Base-by-base conservation (phyloP, 64 coral and sea anemone species). In the Platygyra sinensis region DNA sequence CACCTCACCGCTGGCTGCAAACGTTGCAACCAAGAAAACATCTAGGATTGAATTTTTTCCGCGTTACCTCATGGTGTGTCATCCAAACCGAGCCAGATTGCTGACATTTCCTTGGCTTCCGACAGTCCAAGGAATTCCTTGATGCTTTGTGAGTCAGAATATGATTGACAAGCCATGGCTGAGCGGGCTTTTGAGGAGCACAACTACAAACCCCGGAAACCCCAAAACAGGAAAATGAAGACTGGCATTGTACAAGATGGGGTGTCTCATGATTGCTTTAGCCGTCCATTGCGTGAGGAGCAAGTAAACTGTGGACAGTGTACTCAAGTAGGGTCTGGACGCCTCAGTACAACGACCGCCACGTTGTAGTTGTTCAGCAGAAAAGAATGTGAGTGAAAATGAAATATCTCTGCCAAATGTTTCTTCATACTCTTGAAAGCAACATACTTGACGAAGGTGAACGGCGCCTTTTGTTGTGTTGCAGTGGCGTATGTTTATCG, bases 21-120 rank as follows among this genome's bases (percentile, higher is more conserved):
- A 13, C 22, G 60, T 22, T n/a, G 49, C 62, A 30, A 22, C 46
- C 61, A 42, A 83, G 80, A 67, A n/a, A 83, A 83, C 80, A 83
- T 83, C 18, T 83, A 83, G 33, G 80, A 83, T n/a, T 67, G 80
- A 83, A 49, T 83, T 83, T 24, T 83, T 83, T n/a, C n/a, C 32
- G 80, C 69, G 31, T 31, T 67, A 2, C 60, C 80, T 24, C 80
- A 83, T 20, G 16, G n/a, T 67, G 32, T 83, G 80, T 33, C 33
- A 65, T 17, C 80, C 80, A 24, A 83, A 83, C 33, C 30, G 20
- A 25, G 10, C 18, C 18, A 83, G 60, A 49, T 32, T 42, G 24
- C 22, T 83, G 60, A 65, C 60, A 49, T 83, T 83, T 67, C 80
- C 61, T 7, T 65, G 62, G 60, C 60, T 83, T 67, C 80, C 80